phyloP scores from a whole-genome alignment of 2,797 vertebrate genomes.

The Chelon labrosus region DNA sequence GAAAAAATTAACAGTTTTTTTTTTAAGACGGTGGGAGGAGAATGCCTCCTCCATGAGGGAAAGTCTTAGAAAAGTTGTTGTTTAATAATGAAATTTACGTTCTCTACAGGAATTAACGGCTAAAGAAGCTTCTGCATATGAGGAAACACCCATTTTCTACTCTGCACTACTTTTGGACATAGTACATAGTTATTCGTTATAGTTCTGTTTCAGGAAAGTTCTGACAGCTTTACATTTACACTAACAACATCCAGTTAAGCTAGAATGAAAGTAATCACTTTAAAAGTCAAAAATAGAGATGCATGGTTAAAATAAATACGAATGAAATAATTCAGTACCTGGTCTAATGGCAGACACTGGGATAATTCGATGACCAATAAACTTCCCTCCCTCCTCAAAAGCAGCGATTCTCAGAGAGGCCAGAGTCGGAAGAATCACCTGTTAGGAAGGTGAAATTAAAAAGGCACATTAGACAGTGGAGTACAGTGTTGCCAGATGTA shows the following conservation, averaged over 20 bases:
- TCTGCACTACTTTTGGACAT: background rate
- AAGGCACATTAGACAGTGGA: background rate
- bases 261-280: no score
- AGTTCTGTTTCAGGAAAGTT: background rate
- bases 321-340: conserved; percentile 72
- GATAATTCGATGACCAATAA: conserved; percentile 96
- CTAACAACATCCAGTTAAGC: background rate
- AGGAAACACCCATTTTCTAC: background rate
- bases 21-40: conserved; percentile 8
- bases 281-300: no score
- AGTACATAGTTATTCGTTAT: background rate
- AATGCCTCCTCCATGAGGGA: conserved; percentile 1
- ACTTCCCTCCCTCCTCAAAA: conserved; percentile 97
- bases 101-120: background rate
- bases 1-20: background rate
- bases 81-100: conserved; percentile 4
- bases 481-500: no score
- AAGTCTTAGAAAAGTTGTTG: background rate
- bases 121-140: background rate
- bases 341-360: conserved; percentile 95
- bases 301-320: no score
- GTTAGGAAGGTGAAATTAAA: background rate
- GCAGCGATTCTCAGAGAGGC: conserved; percentile 94
- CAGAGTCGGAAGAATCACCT: conserved; percentile 97
- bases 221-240: background rate